A percentile compares a stretch with the other conserved stretches of the same genome.
phyloP scores from a whole-genome alignment of 2,113 vertebrate species.

The Neotoma lepida region DNA sequence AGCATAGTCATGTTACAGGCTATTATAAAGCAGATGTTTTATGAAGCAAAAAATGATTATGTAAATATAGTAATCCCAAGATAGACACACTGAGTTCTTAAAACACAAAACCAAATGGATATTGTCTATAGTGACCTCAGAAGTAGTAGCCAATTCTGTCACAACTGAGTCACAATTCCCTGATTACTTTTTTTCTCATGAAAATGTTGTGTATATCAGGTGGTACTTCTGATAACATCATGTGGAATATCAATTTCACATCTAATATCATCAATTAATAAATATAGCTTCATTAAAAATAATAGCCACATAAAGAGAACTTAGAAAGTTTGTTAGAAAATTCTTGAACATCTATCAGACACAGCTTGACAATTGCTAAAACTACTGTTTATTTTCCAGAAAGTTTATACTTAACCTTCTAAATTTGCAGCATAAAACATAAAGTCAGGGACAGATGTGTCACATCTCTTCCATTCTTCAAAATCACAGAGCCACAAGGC shows the following conservation, averaged over 20 bases:
- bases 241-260: constrained; percentile 17
- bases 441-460: constrained; percentile 58
- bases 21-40: constrained; percentile 24
- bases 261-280: constrained; percentile 63
- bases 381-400: constrained; percentile 75
- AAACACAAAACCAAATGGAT: neutral
- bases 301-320: neutral
- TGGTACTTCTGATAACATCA: constrained; percentile 32
- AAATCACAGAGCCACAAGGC: constrained; percentile 67
- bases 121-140: neutral
- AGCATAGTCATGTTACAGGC: neutral
- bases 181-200: neutral
- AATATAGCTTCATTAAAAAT: constrained; percentile 45
- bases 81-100: neutral
- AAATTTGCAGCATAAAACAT: constrained; percentile 73
- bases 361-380: constrained; percentile 68
- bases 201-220: neutral
- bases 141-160: neutral
- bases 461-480: constrained; percentile 62
- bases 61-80: neutral
- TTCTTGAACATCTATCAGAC: neutral
- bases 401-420: constrained; percentile 68
- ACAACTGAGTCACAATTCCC: neutral
- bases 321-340: constrained; percentile 4
- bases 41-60: neutral